phyloP scores from a whole-genome alignment of 2,888 invertebrate genomes.

The Tetrapedia diversipes region DNA sequence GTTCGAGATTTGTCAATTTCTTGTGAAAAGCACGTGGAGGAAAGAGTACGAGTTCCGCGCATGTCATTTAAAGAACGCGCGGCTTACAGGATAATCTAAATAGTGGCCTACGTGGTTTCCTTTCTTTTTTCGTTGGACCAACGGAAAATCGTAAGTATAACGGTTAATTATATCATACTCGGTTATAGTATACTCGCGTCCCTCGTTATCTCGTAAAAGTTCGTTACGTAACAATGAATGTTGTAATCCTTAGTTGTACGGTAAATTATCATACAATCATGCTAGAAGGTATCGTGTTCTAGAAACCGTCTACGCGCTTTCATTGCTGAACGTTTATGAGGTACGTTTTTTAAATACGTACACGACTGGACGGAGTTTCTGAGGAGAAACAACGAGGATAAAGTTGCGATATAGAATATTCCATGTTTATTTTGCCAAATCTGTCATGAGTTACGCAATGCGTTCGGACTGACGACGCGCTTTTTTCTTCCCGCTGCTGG shows the following conservation, averaged over 20 bases:
- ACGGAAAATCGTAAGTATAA: constrained; percentile 29
- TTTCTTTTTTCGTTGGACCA: not conserved
- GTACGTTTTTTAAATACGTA: no score
- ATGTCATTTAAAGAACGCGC: constrained; percentile 34
- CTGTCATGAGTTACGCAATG: constrained; percentile 21
- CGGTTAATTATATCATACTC: constrained; percentile 1
- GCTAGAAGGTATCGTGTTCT: not conserved
- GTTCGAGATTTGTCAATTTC: constrained; percentile 13
- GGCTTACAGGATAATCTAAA: not conserved
- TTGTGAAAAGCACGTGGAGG: constrained; percentile 35
- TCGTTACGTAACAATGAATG: constrained; percentile 37
- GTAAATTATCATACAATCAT: not conserved
- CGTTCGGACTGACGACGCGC: constrained; percentile 67
- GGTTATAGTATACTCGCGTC: not conserved
- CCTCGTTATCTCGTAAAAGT: constrained; percentile 13
- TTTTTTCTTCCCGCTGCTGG: constrained; percentile 64
- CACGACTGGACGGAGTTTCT: no score
- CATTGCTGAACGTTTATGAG: not conserved
- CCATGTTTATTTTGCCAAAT: not conserved
- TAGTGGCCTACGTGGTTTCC: not conserved
- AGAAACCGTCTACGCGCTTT: not conserved
- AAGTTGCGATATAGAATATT: not conserved
- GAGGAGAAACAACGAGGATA: no score
- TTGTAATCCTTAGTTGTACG: not conserved
- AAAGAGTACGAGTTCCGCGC: constrained; percentile 8